phyloP scores from a whole-genome alignment of 2,888 invertebrate species.

The Ceramica pisi region DNA sequence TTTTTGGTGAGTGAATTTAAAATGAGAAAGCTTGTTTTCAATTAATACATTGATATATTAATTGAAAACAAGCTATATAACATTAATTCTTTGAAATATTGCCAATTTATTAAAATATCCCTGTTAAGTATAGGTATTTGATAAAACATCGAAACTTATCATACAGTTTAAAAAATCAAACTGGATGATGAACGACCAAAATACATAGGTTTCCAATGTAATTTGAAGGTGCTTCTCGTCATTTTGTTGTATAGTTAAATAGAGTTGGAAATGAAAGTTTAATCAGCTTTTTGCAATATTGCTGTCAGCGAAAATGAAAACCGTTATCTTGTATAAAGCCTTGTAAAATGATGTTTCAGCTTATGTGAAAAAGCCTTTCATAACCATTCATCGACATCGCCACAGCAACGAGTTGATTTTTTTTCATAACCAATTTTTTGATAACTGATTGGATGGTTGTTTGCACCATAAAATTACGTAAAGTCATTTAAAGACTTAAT shows the following conservation, averaged over 20 bases:
- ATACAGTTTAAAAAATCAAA: neutral
- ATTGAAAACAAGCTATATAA: too few relatives aligned
- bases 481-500: neutral
- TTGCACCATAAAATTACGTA: neutral
- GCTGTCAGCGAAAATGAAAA: constrained; percentile 7
- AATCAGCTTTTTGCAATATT: constrained; percentile 24
- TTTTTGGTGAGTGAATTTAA: too few relatives aligned
- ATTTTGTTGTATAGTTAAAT: constrained; percentile 9
- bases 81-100: too few relatives aligned
- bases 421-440: constrained; percentile 2
- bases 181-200: neutral
- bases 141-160: too few relatives aligned
- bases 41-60: too few relatives aligned
- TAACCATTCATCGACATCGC: neutral
- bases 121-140: too few relatives aligned
- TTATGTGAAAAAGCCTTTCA: constrained; percentile 15
- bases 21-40: too few relatives aligned
- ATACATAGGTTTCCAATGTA: neutral
- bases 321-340: constrained; percentile 24
- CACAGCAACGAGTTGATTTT: neutral
- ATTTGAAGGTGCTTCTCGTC: neutral
- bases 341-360: constrained; percentile 25
- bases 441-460: neutral
- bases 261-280: constrained; percentile 21
- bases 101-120: too few relatives aligned